Base-by-base conservation (phyloP, 2,113 vertebrate species). In the Sisor rabdophorus region DNA sequence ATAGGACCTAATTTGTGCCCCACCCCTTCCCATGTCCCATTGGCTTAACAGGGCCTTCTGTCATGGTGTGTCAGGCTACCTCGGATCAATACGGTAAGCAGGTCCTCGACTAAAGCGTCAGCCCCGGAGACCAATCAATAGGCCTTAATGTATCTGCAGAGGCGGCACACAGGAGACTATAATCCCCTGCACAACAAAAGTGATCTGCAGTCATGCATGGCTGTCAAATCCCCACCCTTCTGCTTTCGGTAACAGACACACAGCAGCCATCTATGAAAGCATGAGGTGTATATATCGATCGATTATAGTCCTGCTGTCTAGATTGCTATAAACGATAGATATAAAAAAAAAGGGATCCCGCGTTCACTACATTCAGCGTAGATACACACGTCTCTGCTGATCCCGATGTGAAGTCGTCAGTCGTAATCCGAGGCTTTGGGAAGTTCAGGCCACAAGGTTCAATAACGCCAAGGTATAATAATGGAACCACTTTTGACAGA, bases 121-220 rank as follows among this genome's bases (percentile, higher is more conserved):
- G 86, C 88, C 79, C 73, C 60, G 80, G 83, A 88, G 83, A 84
- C 82, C 77, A 83, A 91, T 91, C 91, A 87, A 91, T 90, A 90
- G 65, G 72, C 81, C 75, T 89, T 91, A 90, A 91, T 90, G 88
- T 86, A 81, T 87, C 81, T 76, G 60, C 84, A 83, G 88, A 80
- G 84, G 76, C 84, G 83, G 82, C 85, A 60, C 83, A 79, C 86
- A 84, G 87, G 88, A 89, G 89, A 91, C 88, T 86, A 86, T 86
- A 80, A 88, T 89, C 87, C 83, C 87, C 83, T 87, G 83, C 85
- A 82, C 75, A 71, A 82, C 83, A 81, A 73, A 73, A 32, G 76
- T 73, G 68, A 19, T 71, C 72, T 68, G 58, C 54, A 55, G 30
- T 71, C 61, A 63, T 78, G 76, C 67, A 17, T 24, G 59, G 53